A percentile compares a stretch with the other conserved stretches of the same genome.
phyloP scores from a whole-genome alignment of 2,797 vertebrate species.

The Anguilla marmorata region DNA sequence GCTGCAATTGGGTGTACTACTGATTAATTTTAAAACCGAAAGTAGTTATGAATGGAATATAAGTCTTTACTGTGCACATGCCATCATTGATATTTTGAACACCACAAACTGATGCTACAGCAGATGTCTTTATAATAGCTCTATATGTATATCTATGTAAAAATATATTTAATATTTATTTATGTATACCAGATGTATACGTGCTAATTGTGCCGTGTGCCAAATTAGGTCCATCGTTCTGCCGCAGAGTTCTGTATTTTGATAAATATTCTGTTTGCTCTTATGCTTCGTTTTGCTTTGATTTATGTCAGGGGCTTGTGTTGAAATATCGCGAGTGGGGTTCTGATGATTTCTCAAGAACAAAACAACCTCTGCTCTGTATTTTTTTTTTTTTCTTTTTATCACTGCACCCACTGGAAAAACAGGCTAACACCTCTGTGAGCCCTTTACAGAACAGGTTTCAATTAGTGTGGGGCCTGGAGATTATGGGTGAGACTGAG shows the following conservation, averaged over 20 bases:
- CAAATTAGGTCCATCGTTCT: constrained; percentile 83
- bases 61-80: constrained; percentile 50
- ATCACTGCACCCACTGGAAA: constrained; percentile 37
- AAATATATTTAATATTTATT: constrained; percentile 86
- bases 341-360: constrained; percentile 38
- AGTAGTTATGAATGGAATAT: constrained; percentile 48
- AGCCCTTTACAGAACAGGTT: constrained; percentile 10
- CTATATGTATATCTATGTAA: constrained; percentile 85
- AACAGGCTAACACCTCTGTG: constrained; percentile 35
- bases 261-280: constrained; percentile 61
- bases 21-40: constrained; percentile 50
- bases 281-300: constrained; percentile 56
- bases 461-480: not conserved
- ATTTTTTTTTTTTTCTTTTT: constrained; percentile 25
- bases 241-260: constrained; percentile 66
- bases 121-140: constrained; percentile 76
- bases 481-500: not conserved
- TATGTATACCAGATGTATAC: constrained; percentile 85
- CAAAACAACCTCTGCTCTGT: not conserved
- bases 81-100: constrained; percentile 57
- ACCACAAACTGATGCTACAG: constrained; percentile 59
- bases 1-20: constrained; percentile 48
- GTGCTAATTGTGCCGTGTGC: constrained; percentile 86
- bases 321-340: constrained; percentile 30
- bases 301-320: constrained; percentile 46